Base-by-base conservation (phyloP, 2,888 invertebrate genomes). In the Buathra laborator region DNA sequence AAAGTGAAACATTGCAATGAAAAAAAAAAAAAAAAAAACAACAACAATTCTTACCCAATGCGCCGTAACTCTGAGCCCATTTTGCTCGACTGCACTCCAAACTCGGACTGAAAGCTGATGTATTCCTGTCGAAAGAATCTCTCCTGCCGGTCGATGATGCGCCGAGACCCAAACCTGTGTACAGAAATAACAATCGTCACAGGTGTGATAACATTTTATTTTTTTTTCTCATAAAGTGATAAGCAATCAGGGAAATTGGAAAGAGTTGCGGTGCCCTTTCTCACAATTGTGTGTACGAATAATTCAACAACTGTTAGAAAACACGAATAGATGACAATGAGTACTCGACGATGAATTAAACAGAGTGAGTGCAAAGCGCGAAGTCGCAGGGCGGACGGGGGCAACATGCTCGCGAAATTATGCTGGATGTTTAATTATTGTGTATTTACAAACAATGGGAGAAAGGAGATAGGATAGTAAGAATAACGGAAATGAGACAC, bases 121-220 rank as follows among this genome's bases (percentile, higher is more conserved):
- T 96, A 92, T 96, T 96, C 88, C 97, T 95, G 93, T 97, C 96
- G 94, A 97, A 97, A 37, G 97, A 97, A 94, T 97, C 97, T 86
- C 97, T 95, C 89, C 97, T 95, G 81, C 96, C 97, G 85, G 95
- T 95, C 90, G 96, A 95, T 81, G 96, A 96, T 88, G 94, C 94
- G 87, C 94, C 94, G 66, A 94, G 93, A 78, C 94, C 94, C 79
- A 95, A 92, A 91, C 94, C 94, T 94, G 91, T 84, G 85, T 86
- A 91, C 85, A 91, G 79, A 89, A 78, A 88, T 80, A 66, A 1
- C 74, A 67, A 56, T 43, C 64, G n/a, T 80, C 29, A 70, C 46
- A 12, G 19, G 64, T 16, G 56, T 6, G 48, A 51, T 48, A 81
- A 51, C 9, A 37, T 37, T 37, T 37, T 37, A 0, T 37, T 37